Base-by-base conservation (phyloP, 2,888 invertebrate species). In the Polyommatus iphigenia region DNA sequence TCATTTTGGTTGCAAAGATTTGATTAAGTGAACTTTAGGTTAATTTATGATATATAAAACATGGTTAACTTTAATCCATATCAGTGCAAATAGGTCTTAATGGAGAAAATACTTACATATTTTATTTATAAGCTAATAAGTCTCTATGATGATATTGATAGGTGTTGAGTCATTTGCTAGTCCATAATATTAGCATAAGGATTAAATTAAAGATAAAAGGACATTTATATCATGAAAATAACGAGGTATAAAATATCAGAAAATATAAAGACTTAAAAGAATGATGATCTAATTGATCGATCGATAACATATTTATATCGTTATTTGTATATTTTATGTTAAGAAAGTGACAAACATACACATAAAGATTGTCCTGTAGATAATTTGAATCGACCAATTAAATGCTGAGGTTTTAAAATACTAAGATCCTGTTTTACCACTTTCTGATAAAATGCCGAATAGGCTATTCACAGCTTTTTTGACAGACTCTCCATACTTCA, bases 201-300 rank as follows among this genome's bases (percentile, higher is more conserved):
- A 32, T 67, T 32, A 67, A 67, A 67, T 29, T 15, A 18, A 67
- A 67, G 67, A 67, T 67, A 67, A 67, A 62, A 67, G 15, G 29
- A 67, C 18, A 32, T 67, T 67, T 67, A 67, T 67, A 67, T 54
- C 54, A 18, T 67, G 29, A 29, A 15, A 67, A 67, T 67, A 24
- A 20, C 20, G 59, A 20, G 54, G 13, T 67, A 15, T 29, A 15
- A 29, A 29, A 29, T 32, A 46, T 13, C 46, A 15, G n/a, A 32
- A 67, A 67, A 18, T 67, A 29, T 32, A 32, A 67, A 32, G 0
- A 32, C 18, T 15, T 32, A 15, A 67, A 67, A 67, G 67, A 67
- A 2, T 15, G 29, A 6, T 32, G 67, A 67, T 67, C 29, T 67
- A 67, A 18, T 67, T 67, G 29, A 67, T 29, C 67, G 24, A 67